phyloP scores from a whole-genome alignment of 2,113 vertebrate genomes.

The Planiliza haematocheilus region DNA sequence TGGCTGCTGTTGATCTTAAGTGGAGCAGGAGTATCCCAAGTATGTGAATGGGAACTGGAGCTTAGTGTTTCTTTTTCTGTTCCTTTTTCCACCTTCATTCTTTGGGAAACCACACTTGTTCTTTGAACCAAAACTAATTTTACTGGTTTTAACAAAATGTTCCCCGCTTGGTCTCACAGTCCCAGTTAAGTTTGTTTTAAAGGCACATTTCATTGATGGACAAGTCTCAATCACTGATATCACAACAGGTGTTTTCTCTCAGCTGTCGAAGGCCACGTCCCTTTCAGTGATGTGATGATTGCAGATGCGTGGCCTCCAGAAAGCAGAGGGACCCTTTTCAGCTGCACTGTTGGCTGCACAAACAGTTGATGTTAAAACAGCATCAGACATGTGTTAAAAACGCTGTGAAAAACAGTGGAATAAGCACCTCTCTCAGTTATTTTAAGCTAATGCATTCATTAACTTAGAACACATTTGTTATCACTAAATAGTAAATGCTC shows the following conservation, averaged over 20 bases:
- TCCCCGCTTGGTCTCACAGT: neutral
- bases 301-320: neutral
- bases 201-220: neutral
- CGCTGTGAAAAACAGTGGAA: too few relatives aligned
- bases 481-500: too few relatives aligned
- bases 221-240: neutral
- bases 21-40: slow-evolving; percentile 33
- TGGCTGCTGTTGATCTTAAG: slow-evolving; percentile 18
- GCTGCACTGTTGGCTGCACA: neutral
- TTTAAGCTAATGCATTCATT: too few relatives aligned
- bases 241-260: slow-evolving; percentile 47
- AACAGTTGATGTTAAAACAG: too few relatives aligned
- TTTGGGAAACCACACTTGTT: slow-evolving; percentile 32
- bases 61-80: slow-evolving; percentile 28
- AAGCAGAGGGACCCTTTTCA: neutral
- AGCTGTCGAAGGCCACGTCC: neutral
- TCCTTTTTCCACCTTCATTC: slow-evolving; percentile 31
- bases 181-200: neutral
- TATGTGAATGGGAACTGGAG: slow-evolving; percentile 49
- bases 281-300: slow-evolving; percentile 33
- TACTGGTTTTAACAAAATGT: slow-evolving; percentile 7
- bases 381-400: too few relatives aligned
- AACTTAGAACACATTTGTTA: too few relatives aligned
- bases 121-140: slow-evolving; percentile 5
- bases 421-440: too few relatives aligned